Evolutionary conservation across 1,140 invertebrate genomes (phyloP).

Genomic region (Plectrocnemia conspersa): DNA sequence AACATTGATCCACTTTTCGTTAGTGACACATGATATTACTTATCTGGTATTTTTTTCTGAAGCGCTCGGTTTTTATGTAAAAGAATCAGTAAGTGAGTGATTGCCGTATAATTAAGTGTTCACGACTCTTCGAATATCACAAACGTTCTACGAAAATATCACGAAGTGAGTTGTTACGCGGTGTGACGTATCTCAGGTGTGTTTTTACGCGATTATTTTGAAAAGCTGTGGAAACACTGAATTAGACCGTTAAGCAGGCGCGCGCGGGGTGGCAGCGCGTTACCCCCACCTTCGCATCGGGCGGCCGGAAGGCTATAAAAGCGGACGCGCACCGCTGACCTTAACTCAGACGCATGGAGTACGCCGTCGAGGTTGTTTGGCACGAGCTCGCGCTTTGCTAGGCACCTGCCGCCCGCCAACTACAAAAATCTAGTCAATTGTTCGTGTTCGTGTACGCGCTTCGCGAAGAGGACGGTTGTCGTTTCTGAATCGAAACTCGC

Average conservation of each 20-base stretch:
- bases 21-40: too few species aligned
- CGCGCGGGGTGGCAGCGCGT: constrained; percentile 18
- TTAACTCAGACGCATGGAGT: constrained; percentile 53
- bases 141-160: too few species aligned
- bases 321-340: constrained; percentile 46
- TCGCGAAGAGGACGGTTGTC: background rate
- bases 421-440: constrained; percentile 52
- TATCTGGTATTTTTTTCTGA: too few species aligned
- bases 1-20: too few species aligned
- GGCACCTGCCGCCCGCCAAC: constrained; percentile 53
- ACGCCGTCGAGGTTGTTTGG: constrained; percentile 56
- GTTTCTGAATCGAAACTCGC: background rate
- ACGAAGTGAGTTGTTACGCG: too few species aligned
- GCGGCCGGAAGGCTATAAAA: constrained; percentile 50
- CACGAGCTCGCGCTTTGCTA: constrained; percentile 55
- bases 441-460: too few species aligned
- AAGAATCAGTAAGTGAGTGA: too few species aligned
- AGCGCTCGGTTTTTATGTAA: too few species aligned
- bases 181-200: too few species aligned
- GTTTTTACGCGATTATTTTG: too few species aligned
- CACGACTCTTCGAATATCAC: too few species aligned
- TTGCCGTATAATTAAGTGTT: too few species aligned
- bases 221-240: constrained; percentile 15
- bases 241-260: constrained; percentile 30
- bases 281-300: constrained; percentile 5